Evolutionary conservation across 2,113 vertebrate species (phyloP).

Genomic region (Eretmochelys imbricata): DNA sequence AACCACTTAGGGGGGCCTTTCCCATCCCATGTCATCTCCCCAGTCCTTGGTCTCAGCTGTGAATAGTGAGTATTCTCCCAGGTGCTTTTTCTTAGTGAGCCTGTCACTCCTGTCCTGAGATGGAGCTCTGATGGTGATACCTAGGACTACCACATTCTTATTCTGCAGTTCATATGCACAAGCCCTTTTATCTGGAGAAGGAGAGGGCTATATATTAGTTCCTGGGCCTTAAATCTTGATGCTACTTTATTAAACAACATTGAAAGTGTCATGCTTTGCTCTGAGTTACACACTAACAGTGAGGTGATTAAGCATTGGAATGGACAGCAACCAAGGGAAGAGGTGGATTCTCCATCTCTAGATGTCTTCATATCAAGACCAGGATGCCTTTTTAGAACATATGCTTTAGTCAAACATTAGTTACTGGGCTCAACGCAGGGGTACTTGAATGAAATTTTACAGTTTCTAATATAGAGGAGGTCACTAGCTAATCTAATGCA

Average conservation of each 20-base stretch:
- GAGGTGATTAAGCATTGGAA: background rate
- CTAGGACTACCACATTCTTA: background rate
- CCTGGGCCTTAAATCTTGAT: background rate
- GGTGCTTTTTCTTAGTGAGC: too few species aligned
- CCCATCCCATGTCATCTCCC: background rate
- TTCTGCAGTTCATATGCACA: background rate
- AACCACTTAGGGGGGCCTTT: background rate
- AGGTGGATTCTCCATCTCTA: background rate
- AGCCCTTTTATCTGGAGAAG: background rate
- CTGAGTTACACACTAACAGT: background rate
- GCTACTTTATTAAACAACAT: rapidly evolving
- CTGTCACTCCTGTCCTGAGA: background rate
- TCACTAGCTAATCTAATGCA: rapidly evolving
- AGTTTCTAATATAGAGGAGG: rapidly evolving
- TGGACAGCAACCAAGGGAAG: background rate
- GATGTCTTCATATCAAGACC: rapidly evolving
- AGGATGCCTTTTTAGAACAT: rapidly evolving
- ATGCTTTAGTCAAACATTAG: rapidly evolving
- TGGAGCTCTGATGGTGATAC: background rate
- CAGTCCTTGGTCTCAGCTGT: too few species aligned
- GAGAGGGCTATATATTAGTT: background rate
- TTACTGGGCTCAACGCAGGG: rapidly evolving
- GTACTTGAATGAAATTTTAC: rapidly evolving
- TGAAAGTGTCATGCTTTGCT: rapidly evolving
- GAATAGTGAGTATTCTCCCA: too few species aligned